phyloP scores from a whole-genome alignment of 2,113 vertebrate species.

The Acrocephalus kingi region DNA sequence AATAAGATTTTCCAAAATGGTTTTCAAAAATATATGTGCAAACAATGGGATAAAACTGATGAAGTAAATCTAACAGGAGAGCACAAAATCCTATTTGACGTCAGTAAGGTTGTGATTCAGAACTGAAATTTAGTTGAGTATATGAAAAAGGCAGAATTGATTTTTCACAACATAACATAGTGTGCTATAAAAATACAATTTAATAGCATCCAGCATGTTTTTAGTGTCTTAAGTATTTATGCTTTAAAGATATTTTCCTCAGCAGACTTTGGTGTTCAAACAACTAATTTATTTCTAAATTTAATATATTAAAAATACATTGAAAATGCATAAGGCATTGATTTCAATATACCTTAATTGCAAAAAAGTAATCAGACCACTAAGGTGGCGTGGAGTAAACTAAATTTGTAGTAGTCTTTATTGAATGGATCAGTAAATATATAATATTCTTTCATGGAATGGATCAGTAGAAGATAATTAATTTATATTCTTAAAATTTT shows the following conservation, averaged over 20 bases:
- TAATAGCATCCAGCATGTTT: not conserved
- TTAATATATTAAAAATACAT: not conserved
- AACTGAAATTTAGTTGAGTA: not conserved
- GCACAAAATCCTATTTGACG: not conserved
- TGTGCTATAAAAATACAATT: not conserved
- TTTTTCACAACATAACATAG: not conserved
- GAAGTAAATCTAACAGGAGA: not conserved
- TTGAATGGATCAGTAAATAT: not conserved
- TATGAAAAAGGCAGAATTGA: not conserved
- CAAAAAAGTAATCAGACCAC: not conserved
- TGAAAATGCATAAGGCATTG: not conserved
- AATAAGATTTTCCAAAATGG: not conserved
- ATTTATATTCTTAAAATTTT: not conserved
- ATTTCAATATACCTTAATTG: not conserved
- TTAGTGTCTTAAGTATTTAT: not conserved
- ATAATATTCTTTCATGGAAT: not conserved
- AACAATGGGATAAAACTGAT: not conserved
- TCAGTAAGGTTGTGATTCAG: not conserved
- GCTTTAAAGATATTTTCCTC: not conserved
- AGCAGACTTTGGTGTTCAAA: not conserved
- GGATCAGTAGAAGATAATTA: not conserved
- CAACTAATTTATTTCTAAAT: not conserved
- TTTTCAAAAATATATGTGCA: not conserved
- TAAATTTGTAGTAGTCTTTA: not conserved
- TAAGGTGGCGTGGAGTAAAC: not conserved